Base-by-base conservation (phyloP, 2,888 invertebrate genomes). In the Bombyx huttoni region DNA sequence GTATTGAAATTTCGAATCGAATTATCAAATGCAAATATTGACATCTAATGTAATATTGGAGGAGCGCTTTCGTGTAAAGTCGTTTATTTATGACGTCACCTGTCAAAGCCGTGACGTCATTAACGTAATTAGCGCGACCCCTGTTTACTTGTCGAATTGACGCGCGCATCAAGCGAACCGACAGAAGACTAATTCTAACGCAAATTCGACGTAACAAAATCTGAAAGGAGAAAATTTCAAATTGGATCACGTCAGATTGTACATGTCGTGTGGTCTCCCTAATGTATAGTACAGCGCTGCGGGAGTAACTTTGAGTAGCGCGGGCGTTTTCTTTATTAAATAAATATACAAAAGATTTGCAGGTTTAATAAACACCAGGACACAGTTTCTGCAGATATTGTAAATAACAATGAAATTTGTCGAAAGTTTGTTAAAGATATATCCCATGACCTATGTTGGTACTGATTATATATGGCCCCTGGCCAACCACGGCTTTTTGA, bases 161-260 rank as follows among this genome's bases (percentile, higher is more conserved):
- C 51, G 46, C 8, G 48, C 52, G 49, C 48, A 54, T 53, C 51
- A 54, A 49, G 53, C 13, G 34, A 48, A 49, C 55, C 51, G 51
- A 50, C 53, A 55, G 50, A 54, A 57, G 56, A 56, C 70, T 73
- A 75, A 78, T 74, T 68, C 63, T 56, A 68, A 73, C 66, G 68
- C 69, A 69, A 69, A 65, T 70, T 73, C 79, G 79, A 81, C 73
- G 70, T 78, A 80, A 81, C 76, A 66, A 72, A 81, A 79, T 80
- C 77, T 71, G 80, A 81, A 70, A 78, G 74, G 70, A 60, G 63
- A 73, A 74, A 78, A 76, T 79, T 75, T 75, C 73, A 81, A 84
- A 86, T 84, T 77, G 71, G 78, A 81, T 80, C 69, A 73, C 68
- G 75, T 75, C 74, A 76, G 62, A 72, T 63, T 53, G 24, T 46